Base-by-base conservation (phyloP, 1,140 invertebrate genomes). In the Leptinotarsa undecemlineata region DNA sequence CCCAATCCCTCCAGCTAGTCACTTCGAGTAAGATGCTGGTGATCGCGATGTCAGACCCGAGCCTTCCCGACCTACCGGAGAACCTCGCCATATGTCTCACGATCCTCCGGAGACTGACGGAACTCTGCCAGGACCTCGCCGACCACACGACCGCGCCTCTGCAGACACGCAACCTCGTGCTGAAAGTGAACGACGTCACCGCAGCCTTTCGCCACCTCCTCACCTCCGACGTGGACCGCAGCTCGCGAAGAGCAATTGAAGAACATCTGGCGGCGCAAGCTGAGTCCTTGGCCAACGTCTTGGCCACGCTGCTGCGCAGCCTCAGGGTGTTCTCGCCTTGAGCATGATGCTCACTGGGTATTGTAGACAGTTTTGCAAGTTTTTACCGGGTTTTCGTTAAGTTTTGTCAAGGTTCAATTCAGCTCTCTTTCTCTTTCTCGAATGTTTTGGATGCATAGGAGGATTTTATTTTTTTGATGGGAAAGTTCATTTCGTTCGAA, bases 21-120 rank as follows among this genome's bases (percentile, higher is more conserved):
- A 94, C 92, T 0, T 91, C 94, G 33, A 95, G 94, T 11, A 94
- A 96, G 78, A 86, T 92, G 57, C 87, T 97, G 75, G 94, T 96
- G 15, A 92, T 94, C 64, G 91, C 92, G 66, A 91, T 94, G 81
- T 94, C 92, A 0, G 88, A 92, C 71, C 82, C 85, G 19, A 88
- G 88, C 4, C 80, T 88, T 66, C 86, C 92, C 20, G 85, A 90
- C 66, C 85, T 89, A 33, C 86, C 89, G 4, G 87, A 90, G 26
- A 91, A 93, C 75, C 85, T 95, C 3, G 89, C 90, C 0, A 89
- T 90, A 73, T 94, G 93, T 80, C 85, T 94, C 57, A 88, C 89
- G 1, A 90, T 93, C 62, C 84, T 95, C 6, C 86, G 92, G 11
- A 83, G 89, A 51, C 86, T 93, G 23, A 89, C 90, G 4, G 91